Percentiles rank a stretch among this genome's conserved stretches.
These are phyloP conservation scores for Alexandromys fortis DNA, from an alignment of 2,113 vertebrate genomes.

Conservation along the genomic window DNA sequence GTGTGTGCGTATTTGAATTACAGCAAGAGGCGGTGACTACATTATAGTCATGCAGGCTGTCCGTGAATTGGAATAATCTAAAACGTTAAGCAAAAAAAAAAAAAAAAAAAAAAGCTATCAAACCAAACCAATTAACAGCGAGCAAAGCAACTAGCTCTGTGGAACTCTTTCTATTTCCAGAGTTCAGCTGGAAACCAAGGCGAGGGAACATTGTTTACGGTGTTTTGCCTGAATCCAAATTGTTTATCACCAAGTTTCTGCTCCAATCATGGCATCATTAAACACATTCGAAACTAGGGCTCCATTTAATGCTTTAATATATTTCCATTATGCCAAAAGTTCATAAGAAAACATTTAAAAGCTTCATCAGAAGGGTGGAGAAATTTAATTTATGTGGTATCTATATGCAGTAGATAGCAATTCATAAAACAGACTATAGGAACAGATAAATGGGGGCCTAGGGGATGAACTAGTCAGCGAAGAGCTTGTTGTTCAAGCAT, in stretches of 20 bases:
- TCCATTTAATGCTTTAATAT: neutral
- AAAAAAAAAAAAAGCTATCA: conserved; percentile 25
- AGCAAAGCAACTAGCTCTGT: neutral
- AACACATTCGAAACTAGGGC: conserved; percentile 20
- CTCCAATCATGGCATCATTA: neutral
- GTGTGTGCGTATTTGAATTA: neutral
- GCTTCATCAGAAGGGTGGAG: neutral
- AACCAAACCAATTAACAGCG: conserved; percentile 32
- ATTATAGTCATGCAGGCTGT: neutral
- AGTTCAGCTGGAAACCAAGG: neutral
- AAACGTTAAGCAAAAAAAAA: neutral
- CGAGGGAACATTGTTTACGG: neutral
- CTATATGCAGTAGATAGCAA: conserved; percentile 34
- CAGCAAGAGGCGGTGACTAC: neutral
- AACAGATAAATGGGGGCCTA: conserved; percentile 40
- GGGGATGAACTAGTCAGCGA: neutral
- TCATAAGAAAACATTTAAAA: neutral
- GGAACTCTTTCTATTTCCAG: neutral
- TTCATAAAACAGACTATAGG: neutral
- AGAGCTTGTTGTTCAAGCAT: neutral
- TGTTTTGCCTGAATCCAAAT: conserved; percentile 24
- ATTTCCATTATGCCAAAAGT: neutral
- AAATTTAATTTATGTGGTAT: neutral
- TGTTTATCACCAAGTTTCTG: conserved; percentile 1
- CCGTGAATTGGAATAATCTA: neutral